Percentiles rank a stretch among this genome's conserved stretches.
Evolutionary conservation across 2,797 vertebrate species (phyloP).

Genomic region (Nasua narica): DNA sequence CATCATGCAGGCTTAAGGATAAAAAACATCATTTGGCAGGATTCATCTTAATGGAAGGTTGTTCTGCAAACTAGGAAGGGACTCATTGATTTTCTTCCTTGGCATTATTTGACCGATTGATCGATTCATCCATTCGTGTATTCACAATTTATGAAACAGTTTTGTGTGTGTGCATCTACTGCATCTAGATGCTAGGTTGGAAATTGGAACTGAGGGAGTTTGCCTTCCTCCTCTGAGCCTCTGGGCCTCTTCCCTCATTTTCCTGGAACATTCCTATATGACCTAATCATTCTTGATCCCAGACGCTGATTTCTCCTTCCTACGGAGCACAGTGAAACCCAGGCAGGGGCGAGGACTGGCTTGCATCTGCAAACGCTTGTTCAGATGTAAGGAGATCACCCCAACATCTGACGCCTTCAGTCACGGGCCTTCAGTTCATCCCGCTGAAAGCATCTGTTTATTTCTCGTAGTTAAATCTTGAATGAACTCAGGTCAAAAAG

Average conservation of each 20-base stretch:
- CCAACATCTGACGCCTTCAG: not conserved
- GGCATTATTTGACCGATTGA: not conserved
- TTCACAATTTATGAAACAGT: not conserved
- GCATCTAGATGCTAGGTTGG: not conserved
- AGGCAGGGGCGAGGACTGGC: not conserved
- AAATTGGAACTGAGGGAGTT: not conserved
- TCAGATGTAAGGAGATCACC: not conserved
- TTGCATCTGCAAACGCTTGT: not conserved
- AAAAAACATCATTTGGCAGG: not conserved
- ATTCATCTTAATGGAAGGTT: not conserved
- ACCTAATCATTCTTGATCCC: not conserved
- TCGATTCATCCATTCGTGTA: not conserved
- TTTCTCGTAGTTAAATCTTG: slow-evolving; percentile 36
- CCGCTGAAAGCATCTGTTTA: not conserved
- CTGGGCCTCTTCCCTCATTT: not conserved
- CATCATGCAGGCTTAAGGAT: not conserved
- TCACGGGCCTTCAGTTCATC: not conserved
- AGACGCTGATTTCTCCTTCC: not conserved
- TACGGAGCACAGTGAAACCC: not conserved
- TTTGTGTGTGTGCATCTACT: not conserved
- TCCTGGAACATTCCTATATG: not conserved
- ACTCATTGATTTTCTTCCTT: not conserved
- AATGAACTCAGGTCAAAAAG: not conserved
- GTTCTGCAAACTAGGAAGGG: not conserved
- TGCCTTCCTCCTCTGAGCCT: not conserved